Base-by-base conservation (phyloP, 2,888 invertebrate species). In the Leptinotarsa tumamoca region DNA sequence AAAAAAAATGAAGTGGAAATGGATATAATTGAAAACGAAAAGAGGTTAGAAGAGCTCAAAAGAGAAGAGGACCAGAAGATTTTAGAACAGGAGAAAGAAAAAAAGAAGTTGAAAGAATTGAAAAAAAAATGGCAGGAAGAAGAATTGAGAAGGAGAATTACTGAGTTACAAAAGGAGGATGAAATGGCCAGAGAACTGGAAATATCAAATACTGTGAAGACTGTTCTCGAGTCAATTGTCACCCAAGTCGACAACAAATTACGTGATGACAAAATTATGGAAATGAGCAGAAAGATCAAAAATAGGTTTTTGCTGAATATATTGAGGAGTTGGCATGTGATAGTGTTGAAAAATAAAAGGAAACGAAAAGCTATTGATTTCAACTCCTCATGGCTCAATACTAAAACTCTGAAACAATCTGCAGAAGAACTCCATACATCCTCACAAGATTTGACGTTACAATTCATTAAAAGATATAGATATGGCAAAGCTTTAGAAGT, bases 351-450 rank as follows among this genome's bases (percentile, higher is more conserved):
- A 56, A 88, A 89, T 74, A 89, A 88, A 78, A 83, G 88, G 23
- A 90, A 90, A 80, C 88, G 91, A 10, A 88, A 89, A 76, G 89
- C 91, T 0, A 86, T 92, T 51, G 90, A 91, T 68, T 88, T 89
- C 67, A 90, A 90, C 54, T 92, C 92, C 0, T 85, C 91, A 2
- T 92, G 91, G 90, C 84, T 91, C 18, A 89, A 90, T n/a, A 86
- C 87, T 1, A 84, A 85, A 61, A 87, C 88, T 27, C 75, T 89
- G 1, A 80, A 85, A 3, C 87, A 90, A 75, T 89, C 88, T 75
- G 90, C 90, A 0, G 82, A 85, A 43, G 88, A 89, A 73, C 79
- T 92, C 1, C 88, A 89, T 63, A 87, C 87, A 51, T 86, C 88
- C 0, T 86, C 88, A 21, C 90, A 91, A 82, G 80, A 87, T 49